Evolutionary conservation across 2,113 vertebrate genomes (phyloP).

Genomic region (Nerophis ophidion): DNA sequence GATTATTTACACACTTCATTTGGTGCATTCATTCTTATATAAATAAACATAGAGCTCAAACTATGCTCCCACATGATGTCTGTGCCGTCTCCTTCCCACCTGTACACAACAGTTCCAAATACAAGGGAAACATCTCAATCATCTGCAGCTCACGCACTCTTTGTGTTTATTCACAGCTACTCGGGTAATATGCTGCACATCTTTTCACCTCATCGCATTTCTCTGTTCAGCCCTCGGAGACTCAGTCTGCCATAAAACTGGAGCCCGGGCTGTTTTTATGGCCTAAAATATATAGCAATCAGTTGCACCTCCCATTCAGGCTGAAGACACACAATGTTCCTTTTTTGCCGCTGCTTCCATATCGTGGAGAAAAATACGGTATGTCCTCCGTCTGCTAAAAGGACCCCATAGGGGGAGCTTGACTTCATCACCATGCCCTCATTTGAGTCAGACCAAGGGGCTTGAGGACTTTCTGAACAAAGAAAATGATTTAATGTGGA

Average conservation of each 20-base stretch:
- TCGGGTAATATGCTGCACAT: too few relatives aligned
- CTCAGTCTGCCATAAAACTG: constrained; percentile 51
- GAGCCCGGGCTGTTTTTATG: constrained; percentile 59
- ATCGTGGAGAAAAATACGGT: not conserved
- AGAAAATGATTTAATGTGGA: too few relatives aligned
- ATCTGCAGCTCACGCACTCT: too few relatives aligned
- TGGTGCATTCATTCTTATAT: too few relatives aligned
- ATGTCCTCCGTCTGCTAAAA: not conserved
- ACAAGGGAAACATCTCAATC: too few relatives aligned
- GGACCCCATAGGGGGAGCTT: not conserved
- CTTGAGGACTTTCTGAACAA: not conserved
- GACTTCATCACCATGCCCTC: not conserved
- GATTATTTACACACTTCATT: too few relatives aligned
- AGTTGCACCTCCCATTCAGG: not conserved
- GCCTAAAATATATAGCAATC: constrained; percentile 40
- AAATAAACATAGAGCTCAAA: too few relatives aligned
- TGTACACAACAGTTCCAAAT: too few relatives aligned
- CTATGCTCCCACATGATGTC: too few relatives aligned
- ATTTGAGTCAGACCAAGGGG: not conserved
- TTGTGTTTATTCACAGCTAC: too few relatives aligned
- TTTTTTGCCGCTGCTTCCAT: constrained; percentile 6
- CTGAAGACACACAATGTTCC: constrained; percentile 15
- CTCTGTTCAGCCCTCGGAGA: constrained; percentile 26
- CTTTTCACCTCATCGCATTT: constrained; percentile 48
- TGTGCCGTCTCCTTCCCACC: too few relatives aligned